phyloP scores from a whole-genome alignment of 1,140 invertebrate species.

The Brachionus calyciflorus region DNA sequence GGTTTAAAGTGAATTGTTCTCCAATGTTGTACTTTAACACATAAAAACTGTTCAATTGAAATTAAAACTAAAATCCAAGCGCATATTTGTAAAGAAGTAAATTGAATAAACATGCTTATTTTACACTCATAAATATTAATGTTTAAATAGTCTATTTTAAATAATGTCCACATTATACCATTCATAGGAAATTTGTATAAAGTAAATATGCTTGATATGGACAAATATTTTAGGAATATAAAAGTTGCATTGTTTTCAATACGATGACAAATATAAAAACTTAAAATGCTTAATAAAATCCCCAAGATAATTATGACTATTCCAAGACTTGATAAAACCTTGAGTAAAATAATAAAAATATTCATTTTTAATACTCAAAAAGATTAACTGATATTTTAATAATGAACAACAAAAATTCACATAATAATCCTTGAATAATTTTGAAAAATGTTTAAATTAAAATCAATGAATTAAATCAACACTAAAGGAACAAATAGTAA shows the following conservation, averaged over 20 bases:
- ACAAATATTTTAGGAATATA: not conserved
- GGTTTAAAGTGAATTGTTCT: not conserved
- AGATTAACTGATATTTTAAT: too few relatives aligned
- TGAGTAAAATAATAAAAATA: not conserved
- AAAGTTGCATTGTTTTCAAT: not conserved
- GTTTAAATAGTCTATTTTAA: not conserved
- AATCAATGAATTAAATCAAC: too few relatives aligned
- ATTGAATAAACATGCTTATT: not conserved
- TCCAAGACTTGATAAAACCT: not conserved
- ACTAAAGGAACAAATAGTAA: too few relatives aligned
- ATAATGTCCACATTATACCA: not conserved
- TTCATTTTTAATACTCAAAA: too few relatives aligned
- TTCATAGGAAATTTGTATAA: not conserved
- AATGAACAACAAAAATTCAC: too few relatives aligned
- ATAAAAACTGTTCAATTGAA: not conserved
- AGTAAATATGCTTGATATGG: not conserved
- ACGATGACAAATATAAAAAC: not conserved
- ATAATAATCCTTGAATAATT: too few relatives aligned
- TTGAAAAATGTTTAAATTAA: too few relatives aligned
- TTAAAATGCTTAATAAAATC: not conserved
- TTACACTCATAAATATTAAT: not conserved
- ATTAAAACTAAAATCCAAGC: slow-evolving; percentile 4
- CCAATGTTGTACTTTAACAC: not conserved
- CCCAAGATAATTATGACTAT: not conserved
- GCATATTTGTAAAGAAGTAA: not conserved